Evolutionary conservation across 2,888 invertebrate species (phyloP).

Genomic region (Dryobotodes eremita): DNA sequence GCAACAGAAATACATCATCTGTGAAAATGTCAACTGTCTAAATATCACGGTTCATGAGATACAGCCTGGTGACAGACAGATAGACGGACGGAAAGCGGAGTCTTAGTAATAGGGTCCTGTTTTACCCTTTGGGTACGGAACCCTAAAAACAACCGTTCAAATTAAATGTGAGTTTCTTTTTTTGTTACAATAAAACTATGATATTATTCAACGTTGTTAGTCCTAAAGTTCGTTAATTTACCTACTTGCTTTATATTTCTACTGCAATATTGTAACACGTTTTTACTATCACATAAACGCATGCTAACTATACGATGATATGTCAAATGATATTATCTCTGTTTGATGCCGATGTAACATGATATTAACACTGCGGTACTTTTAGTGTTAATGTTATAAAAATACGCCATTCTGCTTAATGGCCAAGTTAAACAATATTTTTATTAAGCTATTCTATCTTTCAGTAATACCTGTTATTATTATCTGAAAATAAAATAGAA

Average conservation of each 20-base stretch:
- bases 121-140: no score
- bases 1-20: no score
- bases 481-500: not conserved
- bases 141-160: no score
- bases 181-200: no score
- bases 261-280: slow-evolving; percentile 12
- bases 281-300: slow-evolving; percentile 22
- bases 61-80: no score
- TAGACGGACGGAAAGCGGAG: no score
- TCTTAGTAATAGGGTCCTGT: no score
- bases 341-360: slow-evolving; percentile 28
- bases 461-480: not conserved
- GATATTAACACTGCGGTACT: slow-evolving; percentile 2
- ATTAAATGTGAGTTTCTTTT: no score
- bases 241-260: slow-evolving; percentile 1
- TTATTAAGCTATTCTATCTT: not conserved
- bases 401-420: not conserved
- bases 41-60: no score
- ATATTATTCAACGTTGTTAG: no score
- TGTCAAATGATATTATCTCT: slow-evolving; percentile 42
- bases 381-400: slow-evolving; percentile 1
- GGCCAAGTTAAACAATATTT: slow-evolving; percentile 1
- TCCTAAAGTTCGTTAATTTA: no score
- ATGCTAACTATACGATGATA: slow-evolving; percentile 31
- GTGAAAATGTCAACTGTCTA: no score